phyloP scores from a whole-genome alignment of 2,113 vertebrate genomes.

The Castor canadensis region DNA sequence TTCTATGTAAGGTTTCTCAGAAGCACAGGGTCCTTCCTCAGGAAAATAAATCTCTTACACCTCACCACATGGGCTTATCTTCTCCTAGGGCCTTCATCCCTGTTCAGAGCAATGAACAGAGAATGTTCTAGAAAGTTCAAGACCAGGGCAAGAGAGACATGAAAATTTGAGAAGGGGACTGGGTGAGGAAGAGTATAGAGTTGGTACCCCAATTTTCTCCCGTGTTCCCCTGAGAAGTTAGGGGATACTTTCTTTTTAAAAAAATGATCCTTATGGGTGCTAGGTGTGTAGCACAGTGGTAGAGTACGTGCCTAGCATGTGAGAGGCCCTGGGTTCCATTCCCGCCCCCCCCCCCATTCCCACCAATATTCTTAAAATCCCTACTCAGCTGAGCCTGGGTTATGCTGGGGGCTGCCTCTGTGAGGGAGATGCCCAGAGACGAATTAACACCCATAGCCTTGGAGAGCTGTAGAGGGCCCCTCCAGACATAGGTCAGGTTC shows the following conservation, averaged over 20 bases:
- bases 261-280: not conserved
- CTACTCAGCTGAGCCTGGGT: not conserved
- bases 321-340: not conserved
- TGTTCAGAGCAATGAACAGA: not conserved
- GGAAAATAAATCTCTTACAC: not conserved
- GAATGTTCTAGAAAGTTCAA: not conserved
- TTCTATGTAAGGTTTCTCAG: constrained; percentile 8
- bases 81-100: not conserved
- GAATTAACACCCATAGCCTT: not conserved
- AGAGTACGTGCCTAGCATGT: not conserved
- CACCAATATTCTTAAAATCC: not conserved
- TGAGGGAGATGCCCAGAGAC: not conserved
- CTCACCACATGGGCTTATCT: not conserved
- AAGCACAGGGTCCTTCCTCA: not conserved
- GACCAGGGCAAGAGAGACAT: not conserved
- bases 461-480: too few species aligned
- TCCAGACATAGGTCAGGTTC: too few species aligned
- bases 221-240: not conserved
- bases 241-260: not conserved
- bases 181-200: not conserved
- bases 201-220: not conserved
- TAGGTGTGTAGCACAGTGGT: not conserved
- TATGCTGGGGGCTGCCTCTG: not conserved
- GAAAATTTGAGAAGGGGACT: not conserved
- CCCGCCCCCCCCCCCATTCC: too few species aligned